phyloP scores from a whole-genome alignment of 2,797 vertebrate genomes.

The Acipenser transmontanus region DNA sequence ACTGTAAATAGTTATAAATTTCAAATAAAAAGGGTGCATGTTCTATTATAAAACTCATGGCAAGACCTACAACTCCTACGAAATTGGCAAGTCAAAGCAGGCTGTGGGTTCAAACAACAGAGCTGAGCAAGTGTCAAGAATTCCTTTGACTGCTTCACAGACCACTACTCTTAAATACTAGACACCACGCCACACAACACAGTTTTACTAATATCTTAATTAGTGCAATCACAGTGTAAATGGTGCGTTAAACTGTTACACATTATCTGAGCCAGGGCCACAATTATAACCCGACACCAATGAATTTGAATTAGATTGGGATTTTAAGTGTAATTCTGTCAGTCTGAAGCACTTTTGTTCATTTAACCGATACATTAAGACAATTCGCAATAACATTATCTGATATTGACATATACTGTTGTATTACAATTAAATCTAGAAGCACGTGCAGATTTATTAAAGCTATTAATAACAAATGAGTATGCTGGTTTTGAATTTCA shows the following conservation, averaged over 20 bases:
- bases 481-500: no score
- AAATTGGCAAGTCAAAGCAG: conserved; percentile 4
- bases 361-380: background rate
- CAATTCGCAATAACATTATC: no score
- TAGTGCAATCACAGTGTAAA: conserved; percentile 24
- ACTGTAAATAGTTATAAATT: no score
- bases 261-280: conserved; percentile 10
- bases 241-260: conserved; percentile 18
- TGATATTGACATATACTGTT: no score
- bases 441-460: no score
- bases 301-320: background rate
- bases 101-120: conserved; percentile 11
- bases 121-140: conserved; percentile 17
- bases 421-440: no score
- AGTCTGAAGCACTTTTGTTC: background rate
- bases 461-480: no score
- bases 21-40: no score
- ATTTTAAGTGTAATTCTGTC: conserved; percentile 1
- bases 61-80: no score
- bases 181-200: conserved; percentile 15
- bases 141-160: conserved; percentile 8
- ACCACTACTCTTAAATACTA: conserved; percentile 10
- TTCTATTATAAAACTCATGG: no score
- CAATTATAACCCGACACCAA: conserved; percentile 7
- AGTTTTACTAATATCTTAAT: conserved; percentile 26